Evolutionary conservation across 1,140 invertebrate genomes (phyloP).

Genomic region (Solen grandis): DNA sequence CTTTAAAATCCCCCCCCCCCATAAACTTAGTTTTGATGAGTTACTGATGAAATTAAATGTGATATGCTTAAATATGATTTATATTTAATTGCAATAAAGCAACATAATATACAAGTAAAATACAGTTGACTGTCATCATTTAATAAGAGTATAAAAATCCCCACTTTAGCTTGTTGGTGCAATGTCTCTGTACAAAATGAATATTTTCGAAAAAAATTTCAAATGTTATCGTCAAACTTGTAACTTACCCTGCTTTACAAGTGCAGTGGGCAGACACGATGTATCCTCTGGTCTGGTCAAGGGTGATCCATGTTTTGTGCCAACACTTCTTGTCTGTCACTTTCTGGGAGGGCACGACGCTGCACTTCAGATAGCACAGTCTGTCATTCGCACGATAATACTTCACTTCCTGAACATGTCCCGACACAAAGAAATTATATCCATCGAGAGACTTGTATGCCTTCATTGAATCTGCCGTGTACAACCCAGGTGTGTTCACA

Average conservation of each 20-base stretch:
- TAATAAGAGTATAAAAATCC: background rate
- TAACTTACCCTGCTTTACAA: constrained; percentile 32
- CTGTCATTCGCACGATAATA: background rate
- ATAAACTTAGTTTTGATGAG: no score
- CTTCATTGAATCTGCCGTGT: background rate
- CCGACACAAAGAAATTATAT: background rate
- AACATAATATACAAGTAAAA: background rate
- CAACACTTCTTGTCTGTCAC: background rate
- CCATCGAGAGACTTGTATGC: constrained; percentile 27
- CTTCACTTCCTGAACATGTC: background rate
- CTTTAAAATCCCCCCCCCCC: background rate
- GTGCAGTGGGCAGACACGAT: constrained; percentile 10
- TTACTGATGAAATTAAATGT: no score
- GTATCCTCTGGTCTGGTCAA: background rate
- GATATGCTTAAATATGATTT: no score
- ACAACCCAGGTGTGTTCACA: constrained; percentile 5
- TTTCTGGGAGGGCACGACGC: background rate
- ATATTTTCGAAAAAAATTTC: background rate
- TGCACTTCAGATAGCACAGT: constrained; percentile 3
- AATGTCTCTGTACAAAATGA: background rate
- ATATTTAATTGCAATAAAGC: no score
- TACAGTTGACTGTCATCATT: background rate
- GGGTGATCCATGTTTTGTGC: background rate
- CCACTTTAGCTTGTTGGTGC: background rate
- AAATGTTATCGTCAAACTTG: background rate